Conservation (phyloP, 2,113 vertebrate genomes). For the Rallus limicola region DNA sequence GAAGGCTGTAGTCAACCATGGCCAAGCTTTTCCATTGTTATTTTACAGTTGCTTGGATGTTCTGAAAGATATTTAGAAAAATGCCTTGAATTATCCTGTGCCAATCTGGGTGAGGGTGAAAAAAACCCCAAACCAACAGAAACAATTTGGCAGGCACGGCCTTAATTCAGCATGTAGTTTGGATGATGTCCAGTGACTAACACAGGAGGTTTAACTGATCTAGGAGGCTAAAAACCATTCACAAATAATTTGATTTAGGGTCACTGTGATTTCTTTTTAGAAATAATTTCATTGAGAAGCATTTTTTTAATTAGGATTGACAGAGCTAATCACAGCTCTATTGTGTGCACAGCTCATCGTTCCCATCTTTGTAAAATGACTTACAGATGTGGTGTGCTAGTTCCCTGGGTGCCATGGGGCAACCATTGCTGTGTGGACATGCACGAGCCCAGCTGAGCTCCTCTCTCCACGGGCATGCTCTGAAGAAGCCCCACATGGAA, state of each 20-base stretch:
- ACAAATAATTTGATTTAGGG: slow-evolving; percentile 68
- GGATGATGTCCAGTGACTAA: slow-evolving; percentile 51
- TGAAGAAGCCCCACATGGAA: not conserved
- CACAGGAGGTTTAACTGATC: slow-evolving; percentile 48
- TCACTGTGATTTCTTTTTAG: slow-evolving; percentile 55
- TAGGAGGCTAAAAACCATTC: slow-evolving; percentile 57
- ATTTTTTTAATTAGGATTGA: slow-evolving; percentile 56
- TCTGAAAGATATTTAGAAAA: slow-evolving; percentile 68
- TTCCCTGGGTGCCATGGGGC: not conserved
- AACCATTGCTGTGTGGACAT: not conserved
- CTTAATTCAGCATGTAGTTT: slow-evolving; percentile 60
- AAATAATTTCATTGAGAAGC: slow-evolving; percentile 63
- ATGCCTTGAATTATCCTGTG: slow-evolving; percentile 44
- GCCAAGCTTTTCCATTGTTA: slow-evolving; percentile 61
- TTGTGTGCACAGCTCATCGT: slow-evolving; percentile 25
- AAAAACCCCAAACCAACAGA: not conserved
- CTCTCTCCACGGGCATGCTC: not conserved
- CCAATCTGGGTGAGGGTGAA: slow-evolving; percentile 54
- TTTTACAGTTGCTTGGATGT: slow-evolving; percentile 53
- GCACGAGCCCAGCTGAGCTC: not conserved
- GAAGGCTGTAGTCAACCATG: not conserved
- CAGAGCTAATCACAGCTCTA: slow-evolving; percentile 37
- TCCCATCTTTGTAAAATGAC: not conserved
- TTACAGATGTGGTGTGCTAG: slow-evolving; percentile 35
- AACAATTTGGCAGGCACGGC: slow-evolving; percentile 47